phyloP scores from a whole-genome alignment of 1,140 invertebrate species.

The Meloidogyne floridensis region DNA sequence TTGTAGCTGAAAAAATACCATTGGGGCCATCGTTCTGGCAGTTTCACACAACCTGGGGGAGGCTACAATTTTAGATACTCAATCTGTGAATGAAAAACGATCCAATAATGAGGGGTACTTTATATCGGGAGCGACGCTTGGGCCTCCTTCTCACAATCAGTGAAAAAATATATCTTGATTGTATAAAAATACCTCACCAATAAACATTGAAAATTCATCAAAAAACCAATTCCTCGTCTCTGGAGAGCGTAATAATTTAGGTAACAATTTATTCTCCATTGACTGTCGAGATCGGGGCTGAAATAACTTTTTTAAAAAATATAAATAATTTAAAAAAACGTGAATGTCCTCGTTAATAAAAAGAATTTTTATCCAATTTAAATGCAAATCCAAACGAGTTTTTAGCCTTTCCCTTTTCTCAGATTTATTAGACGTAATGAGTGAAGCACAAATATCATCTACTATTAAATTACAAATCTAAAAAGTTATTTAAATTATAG shows the following conservation, averaged over 20 bases:
- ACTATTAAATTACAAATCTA: slow-evolving; percentile 24
- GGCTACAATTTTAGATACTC: no score
- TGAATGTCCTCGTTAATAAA: neutral
- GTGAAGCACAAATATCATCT: slow-evolving; percentile 2
- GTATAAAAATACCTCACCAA: neutral
- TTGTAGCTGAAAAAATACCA: no score
- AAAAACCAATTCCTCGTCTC: slow-evolving; percentile 22
- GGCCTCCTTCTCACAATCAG: no score
- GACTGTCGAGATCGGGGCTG: neutral
- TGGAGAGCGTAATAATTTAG: slow-evolving; percentile 4
- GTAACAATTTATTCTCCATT: slow-evolving; percentile 25
- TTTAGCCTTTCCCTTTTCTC: no score
- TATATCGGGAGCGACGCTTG: no score
- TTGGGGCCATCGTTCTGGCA: no score
- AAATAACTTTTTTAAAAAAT: neutral
- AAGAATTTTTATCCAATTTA: neutral
- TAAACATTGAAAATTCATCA: slow-evolving; percentile 10
- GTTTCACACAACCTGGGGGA: no score
- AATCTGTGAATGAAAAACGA: no score
- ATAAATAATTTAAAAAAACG: neutral
- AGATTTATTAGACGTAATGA: neutral
- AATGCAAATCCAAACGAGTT: slow-evolving; percentile 4
- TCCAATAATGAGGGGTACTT: no score
- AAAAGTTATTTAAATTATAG: neutral
- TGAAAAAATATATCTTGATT: no score